Evolutionary conservation across 92 coral and sea anemone species (phyloP).

Genomic region (Metridium senile): DNA sequence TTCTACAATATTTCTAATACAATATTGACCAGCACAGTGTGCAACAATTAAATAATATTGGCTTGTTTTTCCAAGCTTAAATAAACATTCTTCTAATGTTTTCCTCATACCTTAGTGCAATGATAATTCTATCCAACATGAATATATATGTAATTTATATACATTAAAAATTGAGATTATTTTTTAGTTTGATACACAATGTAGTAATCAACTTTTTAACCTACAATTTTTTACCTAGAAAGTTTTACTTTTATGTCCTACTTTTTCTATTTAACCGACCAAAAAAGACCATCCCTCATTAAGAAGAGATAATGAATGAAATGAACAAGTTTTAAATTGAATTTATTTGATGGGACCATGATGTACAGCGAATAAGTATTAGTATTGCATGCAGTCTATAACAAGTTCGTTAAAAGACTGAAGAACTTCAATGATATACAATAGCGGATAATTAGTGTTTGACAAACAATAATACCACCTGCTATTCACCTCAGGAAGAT

Average conservation of each 20-base stretch:
- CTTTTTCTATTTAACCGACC: no score
- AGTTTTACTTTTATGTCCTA: no score
- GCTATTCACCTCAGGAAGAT: not conserved
- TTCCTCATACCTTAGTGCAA: not conserved
- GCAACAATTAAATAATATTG: constrained; percentile 16
- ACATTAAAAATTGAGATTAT: not conserved
- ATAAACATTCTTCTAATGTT: constrained; percentile 15
- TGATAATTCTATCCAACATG: not conserved
- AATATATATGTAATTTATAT: not conserved
- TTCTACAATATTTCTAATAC: no score
- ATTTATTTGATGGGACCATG: not conserved
- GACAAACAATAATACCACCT: not conserved
- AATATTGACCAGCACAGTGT: no score
- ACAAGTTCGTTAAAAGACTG: not conserved
- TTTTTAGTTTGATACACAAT: not conserved
- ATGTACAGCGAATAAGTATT: not conserved
- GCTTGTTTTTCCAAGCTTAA: constrained; percentile 23
- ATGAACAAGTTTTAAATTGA: not conserved
- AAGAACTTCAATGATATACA: not conserved
- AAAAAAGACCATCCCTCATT: not conserved
- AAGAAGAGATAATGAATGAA: not conserved
- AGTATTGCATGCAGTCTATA: not conserved
- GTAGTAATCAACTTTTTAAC: no score
- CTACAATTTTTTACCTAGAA: no score
- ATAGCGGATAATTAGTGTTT: not conserved